Conservation (phyloP, 2,888 invertebrate genomes). For the Sinotaia quadrata region DNA sequence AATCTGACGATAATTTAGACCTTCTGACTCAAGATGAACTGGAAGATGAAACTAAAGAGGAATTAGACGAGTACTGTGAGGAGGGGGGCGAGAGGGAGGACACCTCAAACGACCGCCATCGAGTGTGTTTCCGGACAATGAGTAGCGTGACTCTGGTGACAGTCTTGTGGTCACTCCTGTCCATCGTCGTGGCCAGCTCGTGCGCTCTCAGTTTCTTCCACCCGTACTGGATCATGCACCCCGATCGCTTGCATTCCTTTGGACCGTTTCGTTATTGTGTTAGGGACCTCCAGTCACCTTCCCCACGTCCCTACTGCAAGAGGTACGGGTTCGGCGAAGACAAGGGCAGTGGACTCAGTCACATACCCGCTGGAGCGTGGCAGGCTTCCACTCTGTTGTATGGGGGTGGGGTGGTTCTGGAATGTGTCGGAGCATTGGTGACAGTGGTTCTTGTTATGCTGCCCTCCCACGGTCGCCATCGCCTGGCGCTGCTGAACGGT, state of each 20-base stretch:
- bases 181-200: slow-evolving; percentile 63
- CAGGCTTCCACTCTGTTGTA: slow-evolving; percentile 60
- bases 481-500: slow-evolving; percentile 35
- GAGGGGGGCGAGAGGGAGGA: slow-evolving; percentile 10
- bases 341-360: slow-evolving; percentile 33
- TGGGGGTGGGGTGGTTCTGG: slow-evolving; percentile 59
- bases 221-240: slow-evolving; percentile 69
- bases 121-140: slow-evolving; percentile 12
- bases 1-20: neutral
- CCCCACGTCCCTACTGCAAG: slow-evolving; percentile 24
- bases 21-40: neutral
- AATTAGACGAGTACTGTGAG: neutral
- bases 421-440: slow-evolving; percentile 48
- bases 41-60: slow-evolving; percentile 1
- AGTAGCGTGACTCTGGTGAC: slow-evolving; percentile 42
- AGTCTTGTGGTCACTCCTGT: slow-evolving; percentile 67
- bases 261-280: slow-evolving; percentile 56
- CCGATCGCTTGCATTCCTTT: slow-evolving; percentile 50
- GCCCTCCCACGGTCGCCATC: slow-evolving; percentile 11
- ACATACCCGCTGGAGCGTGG: slow-evolving; percentile 56
- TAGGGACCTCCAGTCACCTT: slow-evolving; percentile 32
- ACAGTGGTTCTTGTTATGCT: slow-evolving; percentile 28
- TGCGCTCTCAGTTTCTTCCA: slow-evolving; percentile 68
- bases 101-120: neutral
- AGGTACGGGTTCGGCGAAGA: slow-evolving; percentile 32